phyloP scores from a whole-genome alignment of 1,140 invertebrate species.

The Aphidius ervi region DNA sequence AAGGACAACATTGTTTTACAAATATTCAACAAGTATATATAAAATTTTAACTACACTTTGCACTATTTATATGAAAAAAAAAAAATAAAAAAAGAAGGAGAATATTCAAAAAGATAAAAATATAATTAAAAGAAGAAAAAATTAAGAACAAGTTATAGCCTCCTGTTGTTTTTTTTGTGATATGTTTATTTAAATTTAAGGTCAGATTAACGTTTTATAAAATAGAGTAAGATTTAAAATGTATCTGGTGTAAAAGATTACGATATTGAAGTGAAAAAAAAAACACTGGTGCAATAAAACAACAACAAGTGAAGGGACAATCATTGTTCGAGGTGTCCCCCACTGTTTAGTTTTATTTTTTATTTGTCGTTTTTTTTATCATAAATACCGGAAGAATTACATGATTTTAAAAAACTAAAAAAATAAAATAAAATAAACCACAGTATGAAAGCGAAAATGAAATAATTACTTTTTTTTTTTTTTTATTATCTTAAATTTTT shows the following conservation, averaged over 20 bases:
- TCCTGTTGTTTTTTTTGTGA: neutral
- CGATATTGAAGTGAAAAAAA: neutral
- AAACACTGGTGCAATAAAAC: too few species aligned
- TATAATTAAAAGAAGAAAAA: neutral
- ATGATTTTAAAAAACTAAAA: too few species aligned
- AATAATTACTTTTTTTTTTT: too few species aligned
- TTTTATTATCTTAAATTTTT: too few species aligned
- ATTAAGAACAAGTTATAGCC: conserved; percentile 2
- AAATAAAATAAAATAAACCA: too few species aligned
- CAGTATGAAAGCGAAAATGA: too few species aligned
- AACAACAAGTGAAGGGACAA: too few species aligned
- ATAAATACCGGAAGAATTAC: too few species aligned
- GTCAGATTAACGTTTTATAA: neutral
- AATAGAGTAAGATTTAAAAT: conserved; percentile 2
- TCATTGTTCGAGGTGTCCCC: too few species aligned
- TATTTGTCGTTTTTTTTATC: too few species aligned
- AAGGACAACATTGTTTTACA: neutral
- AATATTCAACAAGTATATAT: neutral
- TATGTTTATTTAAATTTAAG: conserved; percentile 11
- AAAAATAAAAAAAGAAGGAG: neutral
- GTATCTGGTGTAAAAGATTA: conserved; percentile 10
- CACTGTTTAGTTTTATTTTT: too few species aligned
- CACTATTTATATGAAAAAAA: neutral
- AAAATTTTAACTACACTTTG: neutral
- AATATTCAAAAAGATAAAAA: conserved; percentile 1